Conservation (phyloP, 2,113 vertebrate genomes). For the Gulo gulo region DNA sequence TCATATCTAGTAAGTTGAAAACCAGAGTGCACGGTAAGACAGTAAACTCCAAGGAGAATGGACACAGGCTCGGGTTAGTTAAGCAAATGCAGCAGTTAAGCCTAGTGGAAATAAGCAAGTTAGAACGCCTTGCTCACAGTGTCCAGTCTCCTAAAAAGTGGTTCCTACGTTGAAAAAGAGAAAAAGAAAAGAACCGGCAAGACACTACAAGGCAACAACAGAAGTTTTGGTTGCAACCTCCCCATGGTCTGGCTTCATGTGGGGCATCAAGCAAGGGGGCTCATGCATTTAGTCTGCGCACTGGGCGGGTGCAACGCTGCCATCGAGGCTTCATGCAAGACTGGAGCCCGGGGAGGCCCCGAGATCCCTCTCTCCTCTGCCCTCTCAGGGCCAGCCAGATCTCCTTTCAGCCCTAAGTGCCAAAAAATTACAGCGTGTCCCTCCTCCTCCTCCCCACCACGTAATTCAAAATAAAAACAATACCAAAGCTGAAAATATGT, state of each 20-base stretch:
- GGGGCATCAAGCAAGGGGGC: slow-evolving; percentile 96
- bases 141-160: slow-evolving; percentile 84
- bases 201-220: slow-evolving; percentile 90
- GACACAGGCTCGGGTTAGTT: slow-evolving; percentile 72
- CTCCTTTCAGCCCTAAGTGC: neutral
- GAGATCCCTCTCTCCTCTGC: neutral
- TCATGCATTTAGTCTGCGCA: slow-evolving; percentile 96
- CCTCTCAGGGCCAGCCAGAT: neutral
- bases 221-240: slow-evolving; percentile 93
- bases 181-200: slow-evolving; percentile 83
- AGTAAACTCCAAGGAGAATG: slow-evolving; percentile 83
- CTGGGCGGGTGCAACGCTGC: slow-evolving; percentile 88
- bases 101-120: slow-evolving; percentile 54
- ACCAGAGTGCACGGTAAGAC: slow-evolving; percentile 65
- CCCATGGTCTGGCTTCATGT: slow-evolving; percentile 98
- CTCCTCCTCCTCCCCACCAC: neutral
- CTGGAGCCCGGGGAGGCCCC: slow-evolving; percentile 42
- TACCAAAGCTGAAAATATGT: neutral
- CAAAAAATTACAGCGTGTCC: neutral
- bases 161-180: slow-evolving; percentile 59
- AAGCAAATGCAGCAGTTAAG: slow-evolving; percentile 61
- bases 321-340: slow-evolving; percentile 92
- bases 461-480: slow-evolving; percentile 22
- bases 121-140: slow-evolving; percentile 59
- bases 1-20: slow-evolving; percentile 49